phyloP scores from a whole-genome alignment of 2,113 vertebrate genomes.

The Ciconia maguari region DNA sequence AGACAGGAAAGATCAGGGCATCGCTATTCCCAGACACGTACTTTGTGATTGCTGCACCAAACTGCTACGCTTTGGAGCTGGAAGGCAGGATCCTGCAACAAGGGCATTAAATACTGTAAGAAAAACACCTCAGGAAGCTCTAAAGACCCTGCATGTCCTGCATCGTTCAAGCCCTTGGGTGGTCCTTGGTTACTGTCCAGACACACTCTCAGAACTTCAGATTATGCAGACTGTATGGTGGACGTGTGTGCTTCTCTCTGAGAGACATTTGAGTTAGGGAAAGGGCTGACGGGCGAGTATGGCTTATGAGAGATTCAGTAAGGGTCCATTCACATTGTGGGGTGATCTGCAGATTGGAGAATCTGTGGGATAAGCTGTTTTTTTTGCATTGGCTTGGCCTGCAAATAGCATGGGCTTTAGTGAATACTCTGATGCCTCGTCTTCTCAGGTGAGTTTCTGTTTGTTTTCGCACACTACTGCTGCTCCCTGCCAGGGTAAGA shows the following conservation, averaged over 20 bases:
- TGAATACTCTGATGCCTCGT: neutral
- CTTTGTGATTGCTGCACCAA: neutral
- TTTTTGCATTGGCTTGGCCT: neutral
- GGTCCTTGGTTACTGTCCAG: neutral
- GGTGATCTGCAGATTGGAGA: neutral
- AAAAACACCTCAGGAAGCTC: neutral
- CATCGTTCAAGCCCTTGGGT: neutral
- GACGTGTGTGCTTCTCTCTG: neutral
- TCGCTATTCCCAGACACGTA: accelerated
- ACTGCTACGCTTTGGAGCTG: neutral
- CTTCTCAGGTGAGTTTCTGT: neutral
- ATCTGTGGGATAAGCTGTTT: neutral
- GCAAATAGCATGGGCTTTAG: neutral
- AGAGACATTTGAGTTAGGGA: neutral
- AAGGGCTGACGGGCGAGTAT: neutral
- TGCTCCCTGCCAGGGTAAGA: neutral
- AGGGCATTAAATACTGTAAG: neutral
- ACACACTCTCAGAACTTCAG: neutral
- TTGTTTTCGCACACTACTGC: neutral
- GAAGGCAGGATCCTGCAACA: neutral
- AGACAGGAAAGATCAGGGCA: neutral
- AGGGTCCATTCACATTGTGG: neutral
- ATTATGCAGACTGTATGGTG: neutral
- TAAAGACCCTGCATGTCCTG: neutral
- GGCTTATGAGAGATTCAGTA: neutral